Evolutionary conservation across 1,140 invertebrate genomes (phyloP), one percentile per base, ranked within the genome.

Genomic region (Muscidifurax raptorellus): DNA sequence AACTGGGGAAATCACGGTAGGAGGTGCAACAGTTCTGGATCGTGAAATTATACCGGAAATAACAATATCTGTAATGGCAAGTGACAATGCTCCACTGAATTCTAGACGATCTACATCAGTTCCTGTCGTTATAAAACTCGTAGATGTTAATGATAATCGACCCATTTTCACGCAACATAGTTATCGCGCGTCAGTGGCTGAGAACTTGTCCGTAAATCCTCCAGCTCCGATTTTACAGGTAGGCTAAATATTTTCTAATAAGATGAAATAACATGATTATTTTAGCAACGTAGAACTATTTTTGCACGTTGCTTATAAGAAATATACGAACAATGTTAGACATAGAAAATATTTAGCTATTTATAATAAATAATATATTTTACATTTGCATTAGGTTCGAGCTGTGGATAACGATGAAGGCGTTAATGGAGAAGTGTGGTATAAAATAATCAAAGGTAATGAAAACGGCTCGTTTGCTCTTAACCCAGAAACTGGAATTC

Each of bases 71-170:
- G 97, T 97, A 0, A 95, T 96, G 86, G 97, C 97, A 0, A 95
- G 94, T 80, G 97, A 99, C 88, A 95, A 95, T 82, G 97, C 96
- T 18, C 96, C 96, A 0, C 87, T 94, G 15, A 94, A 95, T 71
- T 93, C 95, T 0, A 94, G 95, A 69, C 95, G 95, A 88, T 95
- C 95, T 0, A 95, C 95, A 25, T 95, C 96, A 36, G 96, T 96
- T 15, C 96, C 96, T 7, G 96, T 98, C 44, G 94, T 96, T 88
- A 95, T 98, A n/a, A 96, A 95, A 90, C 94, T 98, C 1, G 89
- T 94, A 27, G 97, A 98, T 91, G 95, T 97, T 1, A 98, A 98
- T 91, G 97, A 98, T 90, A 97, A 98, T 91, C 89, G 95, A 5
- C 97, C 97, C 0, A 93, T 95, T 81, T 98, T 98, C 90, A 95